Conservation (phyloP, 2,113 vertebrate genomes). For the Pimephales promelas region DNA sequence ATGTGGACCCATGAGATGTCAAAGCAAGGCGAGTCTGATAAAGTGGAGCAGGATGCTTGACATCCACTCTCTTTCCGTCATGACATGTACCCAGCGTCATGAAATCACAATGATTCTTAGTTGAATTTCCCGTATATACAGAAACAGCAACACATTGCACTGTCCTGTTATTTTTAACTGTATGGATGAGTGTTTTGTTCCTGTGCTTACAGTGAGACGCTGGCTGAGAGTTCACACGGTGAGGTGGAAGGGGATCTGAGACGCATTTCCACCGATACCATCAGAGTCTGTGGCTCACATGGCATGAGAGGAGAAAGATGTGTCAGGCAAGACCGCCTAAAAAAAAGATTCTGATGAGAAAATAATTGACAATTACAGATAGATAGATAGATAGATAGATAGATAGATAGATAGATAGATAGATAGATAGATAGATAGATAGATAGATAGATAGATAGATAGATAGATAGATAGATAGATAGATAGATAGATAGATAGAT, state of each 20-base stretch:
- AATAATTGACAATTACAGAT: neutral
- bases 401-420: no score
- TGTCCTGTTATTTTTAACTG: conserved; percentile 34
- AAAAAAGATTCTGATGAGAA: neutral
- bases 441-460: no score
- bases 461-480: no score
- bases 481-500: no score
- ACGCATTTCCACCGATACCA: neutral
- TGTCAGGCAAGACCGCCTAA: neutral
- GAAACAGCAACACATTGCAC: neutral
- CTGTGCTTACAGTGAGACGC: conserved; percentile 8
- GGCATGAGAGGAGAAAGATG: neutral
- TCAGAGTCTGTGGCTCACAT: neutral
- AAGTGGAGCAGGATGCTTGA: conserved; percentile 49
- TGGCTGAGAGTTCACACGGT: neutral
- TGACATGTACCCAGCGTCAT: neutral
- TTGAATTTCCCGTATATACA: conserved; percentile 29
- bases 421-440: no score
- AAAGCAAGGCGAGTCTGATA: conserved; percentile 32
- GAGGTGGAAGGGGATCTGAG: conserved; percentile 2
- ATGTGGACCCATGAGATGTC: conserved; percentile 26
- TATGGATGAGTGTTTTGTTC: conserved; percentile 44
- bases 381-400: no score
- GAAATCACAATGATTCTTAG: neutral
- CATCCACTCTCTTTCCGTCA: conserved; percentile 29